A percentile compares a stretch with the other conserved stretches of the same genome.
phyloP scores from a whole-genome alignment of 2,888 invertebrate genomes.

The Drosophila mimetica region DNA sequence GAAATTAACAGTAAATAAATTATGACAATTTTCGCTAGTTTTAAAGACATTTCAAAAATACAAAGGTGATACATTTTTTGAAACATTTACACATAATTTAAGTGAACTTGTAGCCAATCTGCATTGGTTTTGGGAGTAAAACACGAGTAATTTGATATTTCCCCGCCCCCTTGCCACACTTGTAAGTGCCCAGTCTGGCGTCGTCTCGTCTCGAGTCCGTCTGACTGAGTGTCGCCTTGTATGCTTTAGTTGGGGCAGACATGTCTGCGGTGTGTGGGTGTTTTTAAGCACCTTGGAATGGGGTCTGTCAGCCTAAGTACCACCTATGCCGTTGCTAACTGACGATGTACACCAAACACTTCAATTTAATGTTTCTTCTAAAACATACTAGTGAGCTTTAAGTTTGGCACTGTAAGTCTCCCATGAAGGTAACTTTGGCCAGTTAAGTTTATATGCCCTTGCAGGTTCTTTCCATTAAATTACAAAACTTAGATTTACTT shows the following conservation, averaged over 20 bases:
- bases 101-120: background rate
- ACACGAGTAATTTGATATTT: background rate
- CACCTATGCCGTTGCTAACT: background rate
- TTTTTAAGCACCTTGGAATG: background rate
- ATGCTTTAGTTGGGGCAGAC: background rate
- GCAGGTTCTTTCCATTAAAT: no score
- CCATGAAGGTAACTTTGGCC: no score
- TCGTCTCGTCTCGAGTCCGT: background rate
- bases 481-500: no score
- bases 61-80: background rate
- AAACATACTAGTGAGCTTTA: background rate
- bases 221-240: conserved; percentile 4
- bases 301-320: background rate
- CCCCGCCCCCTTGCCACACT: background rate
- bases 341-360: background rate
- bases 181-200: conserved; percentile 5
- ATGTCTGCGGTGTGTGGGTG: background rate
- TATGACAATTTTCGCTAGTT: background rate
- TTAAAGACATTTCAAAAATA: background rate
- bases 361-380: background rate
- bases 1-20: background rate
- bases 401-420: no score
- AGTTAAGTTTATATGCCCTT: no score
- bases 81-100: background rate
- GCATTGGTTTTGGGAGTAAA: background rate